Conservation (phyloP, 2,797 vertebrate genomes). For the Prionace glauca region DNA sequence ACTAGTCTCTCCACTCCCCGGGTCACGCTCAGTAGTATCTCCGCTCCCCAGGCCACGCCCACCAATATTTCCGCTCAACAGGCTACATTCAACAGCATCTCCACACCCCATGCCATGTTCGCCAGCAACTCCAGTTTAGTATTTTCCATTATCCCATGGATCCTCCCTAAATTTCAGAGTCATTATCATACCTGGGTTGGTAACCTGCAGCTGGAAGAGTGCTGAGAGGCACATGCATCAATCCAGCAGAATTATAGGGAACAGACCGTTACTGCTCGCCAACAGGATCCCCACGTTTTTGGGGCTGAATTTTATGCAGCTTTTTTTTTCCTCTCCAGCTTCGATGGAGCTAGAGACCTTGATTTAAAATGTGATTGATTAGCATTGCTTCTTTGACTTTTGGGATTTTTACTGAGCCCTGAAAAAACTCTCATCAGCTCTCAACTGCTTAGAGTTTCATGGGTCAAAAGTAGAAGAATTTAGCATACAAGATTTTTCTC, state of each 20-base stretch:
- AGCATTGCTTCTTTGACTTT: neutral
- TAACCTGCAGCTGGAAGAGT: neutral
- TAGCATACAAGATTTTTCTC: neutral
- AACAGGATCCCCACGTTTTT: neutral
- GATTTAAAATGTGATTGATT: neutral
- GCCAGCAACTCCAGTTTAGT: too few species aligned
- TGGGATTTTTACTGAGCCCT: neutral
- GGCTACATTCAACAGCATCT: neutral
- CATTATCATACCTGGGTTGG: neutral
- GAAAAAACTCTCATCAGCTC: neutral
- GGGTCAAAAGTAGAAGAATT: neutral
- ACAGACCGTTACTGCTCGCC: neutral
- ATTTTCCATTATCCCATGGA: neutral
- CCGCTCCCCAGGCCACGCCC: neutral
- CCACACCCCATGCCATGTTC: neutral
- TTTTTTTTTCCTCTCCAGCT: neutral
- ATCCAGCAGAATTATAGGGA: neutral
- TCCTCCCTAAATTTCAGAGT: neutral
- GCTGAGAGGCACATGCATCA: neutral
- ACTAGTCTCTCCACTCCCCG: too few species aligned
- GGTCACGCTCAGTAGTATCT: neutral
- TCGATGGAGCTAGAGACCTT: neutral
- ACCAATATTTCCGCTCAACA: too few species aligned
- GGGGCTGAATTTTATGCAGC: neutral
- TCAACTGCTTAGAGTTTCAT: neutral